Evolutionary conservation across 2,113 vertebrate species (phyloP).

Genomic region (Pseudopodoces humilis): DNA sequence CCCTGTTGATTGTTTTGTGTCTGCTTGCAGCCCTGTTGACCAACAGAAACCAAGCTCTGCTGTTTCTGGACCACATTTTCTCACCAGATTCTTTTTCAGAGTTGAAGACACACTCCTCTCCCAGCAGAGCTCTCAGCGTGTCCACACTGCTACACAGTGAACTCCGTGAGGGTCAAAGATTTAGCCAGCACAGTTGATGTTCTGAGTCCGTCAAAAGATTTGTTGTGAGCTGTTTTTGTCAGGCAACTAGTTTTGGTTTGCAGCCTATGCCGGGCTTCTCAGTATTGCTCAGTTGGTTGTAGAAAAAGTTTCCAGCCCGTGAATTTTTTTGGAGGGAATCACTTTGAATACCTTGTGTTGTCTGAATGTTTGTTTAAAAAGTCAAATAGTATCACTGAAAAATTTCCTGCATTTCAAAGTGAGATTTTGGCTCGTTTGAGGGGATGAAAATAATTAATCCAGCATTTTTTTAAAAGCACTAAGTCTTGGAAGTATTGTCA

Average conservation of each 20-base stretch:
- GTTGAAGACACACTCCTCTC: rapidly evolving
- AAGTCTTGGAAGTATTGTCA: background rate
- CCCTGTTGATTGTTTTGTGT: background rate
- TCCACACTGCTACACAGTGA: background rate
- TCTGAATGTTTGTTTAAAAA: background rate
- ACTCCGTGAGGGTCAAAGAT: background rate
- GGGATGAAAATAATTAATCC: background rate
- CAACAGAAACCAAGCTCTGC: background rate
- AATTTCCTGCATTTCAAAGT: background rate
- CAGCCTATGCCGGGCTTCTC: background rate
- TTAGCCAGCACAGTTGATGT: background rate
- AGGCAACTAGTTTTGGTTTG: background rate
- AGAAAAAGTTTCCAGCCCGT: background rate
- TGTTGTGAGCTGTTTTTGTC: background rate
- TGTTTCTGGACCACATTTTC: background rate
- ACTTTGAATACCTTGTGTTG: background rate
- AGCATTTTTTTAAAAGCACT: background rate
- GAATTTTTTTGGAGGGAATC: background rate
- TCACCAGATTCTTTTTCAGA: background rate
- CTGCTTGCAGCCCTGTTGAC: background rate
- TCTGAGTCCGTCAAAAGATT: background rate
- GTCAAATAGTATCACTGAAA: background rate
- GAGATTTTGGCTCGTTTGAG: background rate
- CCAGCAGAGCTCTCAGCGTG: rapidly evolving
- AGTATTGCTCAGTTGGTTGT: background rate